Percentiles rank a stretch among this genome's conserved stretches.
These are phyloP conservation scores for Hozukius guyotensis DNA, from an alignment of 2,797 vertebrate genomes.

Conservation along the genomic window DNA sequence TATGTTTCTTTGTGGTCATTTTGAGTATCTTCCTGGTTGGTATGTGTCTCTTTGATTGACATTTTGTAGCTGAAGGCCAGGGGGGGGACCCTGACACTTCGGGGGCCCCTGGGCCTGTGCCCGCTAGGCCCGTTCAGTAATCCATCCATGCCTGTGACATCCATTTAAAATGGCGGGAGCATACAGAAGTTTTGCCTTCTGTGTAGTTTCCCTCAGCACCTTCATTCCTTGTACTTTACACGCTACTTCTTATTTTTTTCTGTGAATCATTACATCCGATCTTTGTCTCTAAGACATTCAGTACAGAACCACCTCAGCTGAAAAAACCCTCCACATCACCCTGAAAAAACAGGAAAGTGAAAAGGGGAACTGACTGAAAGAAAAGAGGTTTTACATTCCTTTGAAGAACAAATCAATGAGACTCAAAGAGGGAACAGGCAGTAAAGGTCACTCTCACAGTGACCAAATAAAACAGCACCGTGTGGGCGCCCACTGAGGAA, in stretches of 20 bases:
- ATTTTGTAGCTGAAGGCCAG: too few relatives aligned
- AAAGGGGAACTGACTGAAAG: background rate
- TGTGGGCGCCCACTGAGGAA: background rate
- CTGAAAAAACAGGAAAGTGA: background rate
- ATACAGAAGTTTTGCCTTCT: background rate
- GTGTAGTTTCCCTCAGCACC: background rate
- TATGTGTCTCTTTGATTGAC: too few relatives aligned
- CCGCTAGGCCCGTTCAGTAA: rapidly evolving
- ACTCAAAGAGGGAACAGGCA: background rate
- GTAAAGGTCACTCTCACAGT: constrained; percentile 46
- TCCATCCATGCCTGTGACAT: background rate
- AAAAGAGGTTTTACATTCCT: constrained; percentile 1
- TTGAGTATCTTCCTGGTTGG: too few relatives aligned
- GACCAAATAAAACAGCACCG: constrained; percentile 1
- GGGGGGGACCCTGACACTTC: too few relatives aligned
- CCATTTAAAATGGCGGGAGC: background rate
- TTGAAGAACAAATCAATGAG: constrained; percentile 56
- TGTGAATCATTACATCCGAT: background rate
- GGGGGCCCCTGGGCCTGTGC: rapidly evolving
- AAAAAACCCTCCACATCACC: background rate
- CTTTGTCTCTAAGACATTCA: background rate
- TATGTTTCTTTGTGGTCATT: too few relatives aligned
- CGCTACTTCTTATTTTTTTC: background rate
- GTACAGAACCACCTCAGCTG: background rate
- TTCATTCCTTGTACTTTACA: background rate